These are phyloP conservation scores for Hoplias malabaricus DNA, from an alignment of 2,113 vertebrate species.

Conservation along the genomic window DNA sequence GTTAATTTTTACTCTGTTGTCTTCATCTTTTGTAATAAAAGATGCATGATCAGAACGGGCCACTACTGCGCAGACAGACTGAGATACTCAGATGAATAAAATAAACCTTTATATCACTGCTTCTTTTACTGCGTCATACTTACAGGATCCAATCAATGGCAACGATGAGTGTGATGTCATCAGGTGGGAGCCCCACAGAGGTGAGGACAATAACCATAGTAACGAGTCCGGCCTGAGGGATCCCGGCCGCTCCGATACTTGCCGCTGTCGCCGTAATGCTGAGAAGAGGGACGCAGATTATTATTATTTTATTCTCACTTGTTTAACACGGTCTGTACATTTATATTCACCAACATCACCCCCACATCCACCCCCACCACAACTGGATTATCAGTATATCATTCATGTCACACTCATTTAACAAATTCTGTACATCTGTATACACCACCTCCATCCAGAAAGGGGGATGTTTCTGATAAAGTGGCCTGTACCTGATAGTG, in stretches of 20 bases:
- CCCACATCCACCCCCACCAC: too few relatives aligned
- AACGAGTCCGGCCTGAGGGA: conserved; percentile 83
- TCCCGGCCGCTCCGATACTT: conserved; percentile 78
- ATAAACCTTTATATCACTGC: too few relatives aligned
- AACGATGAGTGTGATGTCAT: conserved; percentile 84
- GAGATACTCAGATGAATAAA: too few relatives aligned
- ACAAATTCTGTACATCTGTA: background rate
- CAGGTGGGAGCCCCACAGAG: conserved; percentile 83
- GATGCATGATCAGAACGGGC: too few relatives aligned
- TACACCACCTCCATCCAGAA: background rate
- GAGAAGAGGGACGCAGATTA: background rate
- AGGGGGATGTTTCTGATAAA: conserved; percentile 19
- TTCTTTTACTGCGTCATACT: conserved; percentile 51
- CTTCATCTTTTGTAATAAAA: too few relatives aligned
- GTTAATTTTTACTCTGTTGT: too few relatives aligned
- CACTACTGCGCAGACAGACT: background rate
- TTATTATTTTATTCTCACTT: background rate
- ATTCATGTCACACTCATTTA: background rate
- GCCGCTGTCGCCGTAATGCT: conserved; percentile 76
- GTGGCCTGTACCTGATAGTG: conserved; percentile 80
- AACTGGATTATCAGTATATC: background rate
- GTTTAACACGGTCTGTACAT: background rate
- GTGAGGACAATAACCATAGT: conserved; percentile 89
- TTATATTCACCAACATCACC: too few relatives aligned
- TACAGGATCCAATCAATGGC: conserved; percentile 85